Evolutionary conservation across 37 sponge, comb jelly and placozoan genomes (phyloP).

Genomic region (Diacarnus erythraeanus): DNA sequence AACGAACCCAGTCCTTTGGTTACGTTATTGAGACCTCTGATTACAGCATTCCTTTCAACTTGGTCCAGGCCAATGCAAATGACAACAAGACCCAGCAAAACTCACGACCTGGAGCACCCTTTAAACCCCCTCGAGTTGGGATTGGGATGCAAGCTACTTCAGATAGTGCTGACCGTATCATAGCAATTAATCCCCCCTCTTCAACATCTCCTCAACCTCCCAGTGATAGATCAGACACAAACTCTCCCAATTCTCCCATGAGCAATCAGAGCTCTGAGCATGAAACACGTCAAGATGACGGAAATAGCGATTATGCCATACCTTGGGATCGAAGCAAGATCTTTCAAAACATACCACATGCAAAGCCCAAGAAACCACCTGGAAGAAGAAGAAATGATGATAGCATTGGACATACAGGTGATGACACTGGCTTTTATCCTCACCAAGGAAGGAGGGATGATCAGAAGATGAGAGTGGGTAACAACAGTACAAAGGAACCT

Average conservation of each 20-base stretch:
- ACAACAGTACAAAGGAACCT: background rate
- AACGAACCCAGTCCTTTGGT: background rate
- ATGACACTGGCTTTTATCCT: background rate
- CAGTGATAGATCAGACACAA: slow-evolving; percentile 21
- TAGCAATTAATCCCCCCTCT: slow-evolving; percentile 16
- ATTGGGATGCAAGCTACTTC: background rate
- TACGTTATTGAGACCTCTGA: slow-evolving; percentile 38
- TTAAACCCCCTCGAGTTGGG: background rate
- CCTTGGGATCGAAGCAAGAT: slow-evolving; percentile 61
- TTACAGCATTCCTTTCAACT: slow-evolving; percentile 47
- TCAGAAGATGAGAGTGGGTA: background rate
- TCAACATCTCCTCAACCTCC: slow-evolving; percentile 18
- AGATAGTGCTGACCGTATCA: background rate
- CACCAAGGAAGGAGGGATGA: background rate
- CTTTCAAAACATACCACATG: background rate
- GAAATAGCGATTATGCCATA: slow-evolving; percentile 60
- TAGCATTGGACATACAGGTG: background rate
- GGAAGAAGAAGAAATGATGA: background rate
- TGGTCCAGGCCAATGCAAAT: background rate
- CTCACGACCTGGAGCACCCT: background rate
- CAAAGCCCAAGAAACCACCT: background rate
- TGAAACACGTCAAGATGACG: background rate
- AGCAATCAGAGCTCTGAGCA: slow-evolving; percentile 18
- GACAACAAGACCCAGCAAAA: background rate
- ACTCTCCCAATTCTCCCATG: slow-evolving; percentile 20